phyloP scores from a whole-genome alignment of 2,797 vertebrate genomes.

The Microcaecilia unicolor region DNA sequence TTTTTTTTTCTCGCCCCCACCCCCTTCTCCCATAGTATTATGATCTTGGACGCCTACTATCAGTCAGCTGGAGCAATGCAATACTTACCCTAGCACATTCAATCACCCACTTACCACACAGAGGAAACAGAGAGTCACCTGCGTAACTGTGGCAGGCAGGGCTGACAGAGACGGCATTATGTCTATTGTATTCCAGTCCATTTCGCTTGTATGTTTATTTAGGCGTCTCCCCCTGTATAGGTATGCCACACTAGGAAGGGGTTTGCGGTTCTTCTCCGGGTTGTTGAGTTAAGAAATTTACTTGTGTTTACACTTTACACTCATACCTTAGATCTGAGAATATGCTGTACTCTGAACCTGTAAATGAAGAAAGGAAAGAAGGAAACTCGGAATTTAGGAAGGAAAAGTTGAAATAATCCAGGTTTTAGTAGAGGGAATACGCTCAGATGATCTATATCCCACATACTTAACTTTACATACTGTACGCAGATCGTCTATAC shows the following conservation, averaged over 20 bases:
- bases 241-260: neutral
- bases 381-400: too few relatives aligned
- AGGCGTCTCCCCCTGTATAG: too few relatives aligned
- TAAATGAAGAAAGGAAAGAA: too few relatives aligned
- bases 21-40: neutral
- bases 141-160: conserved; percentile 40
- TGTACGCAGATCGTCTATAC: too few relatives aligned
- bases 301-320: too few relatives aligned
- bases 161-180: conserved; percentile 20
- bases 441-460: too few relatives aligned
- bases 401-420: too few relatives aligned
- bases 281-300: too few relatives aligned
- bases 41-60: conserved; percentile 26
- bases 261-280: neutral
- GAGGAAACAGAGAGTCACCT: conserved; percentile 2
- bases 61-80: conserved; percentile 10
- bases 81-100: conserved; percentile 2
- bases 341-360: too few relatives aligned
- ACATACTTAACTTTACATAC: too few relatives aligned
- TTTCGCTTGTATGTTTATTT: conserved; percentile 14
- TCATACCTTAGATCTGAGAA: too few relatives aligned
- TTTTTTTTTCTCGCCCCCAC: neutral
- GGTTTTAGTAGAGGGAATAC: too few relatives aligned
- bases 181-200: conserved; percentile 18
- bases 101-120: neutral